Conservation (phyloP, 2,888 invertebrate species). For the Apantesis nais region DNA sequence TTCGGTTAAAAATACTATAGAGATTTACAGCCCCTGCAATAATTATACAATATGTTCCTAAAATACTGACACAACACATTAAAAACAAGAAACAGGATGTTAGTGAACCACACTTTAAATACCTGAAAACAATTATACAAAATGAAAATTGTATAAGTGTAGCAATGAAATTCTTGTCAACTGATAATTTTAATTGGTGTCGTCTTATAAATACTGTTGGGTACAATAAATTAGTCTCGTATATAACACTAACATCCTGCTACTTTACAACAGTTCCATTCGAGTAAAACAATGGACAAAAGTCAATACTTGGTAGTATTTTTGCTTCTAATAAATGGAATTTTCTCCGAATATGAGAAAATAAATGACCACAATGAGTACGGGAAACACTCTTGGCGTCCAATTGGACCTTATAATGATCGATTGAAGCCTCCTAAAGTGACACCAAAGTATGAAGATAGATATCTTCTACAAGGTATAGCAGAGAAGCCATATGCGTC, state of each 20-base stretch:
- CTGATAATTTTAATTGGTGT: constrained; percentile 54
- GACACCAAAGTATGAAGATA: constrained; percentile 56
- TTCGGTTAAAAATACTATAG: too few relatives aligned
- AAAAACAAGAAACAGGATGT: not conserved
- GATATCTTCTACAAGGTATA: constrained; percentile 48
- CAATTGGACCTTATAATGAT: constrained; percentile 51
- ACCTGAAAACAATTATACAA: not conserved
- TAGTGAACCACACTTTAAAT: not conserved
- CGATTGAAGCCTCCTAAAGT: constrained; percentile 55
- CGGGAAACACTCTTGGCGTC: constrained; percentile 53
- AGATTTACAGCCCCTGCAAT: too few relatives aligned
- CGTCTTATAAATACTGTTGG: constrained; percentile 26
- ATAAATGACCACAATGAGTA: constrained; percentile 20
- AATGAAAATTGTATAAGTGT: constrained; percentile 13
- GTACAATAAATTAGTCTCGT: not conserved
- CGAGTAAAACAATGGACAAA: constrained; percentile 32
- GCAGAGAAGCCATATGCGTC: constrained; percentile 48
- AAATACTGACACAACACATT: not conserved
- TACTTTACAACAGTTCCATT: not conserved
- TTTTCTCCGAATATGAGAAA: constrained; percentile 23
- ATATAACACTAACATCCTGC: not conserved
- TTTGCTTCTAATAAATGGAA: constrained; percentile 27
- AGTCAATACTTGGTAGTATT: constrained; percentile 15
- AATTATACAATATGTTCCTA: not conserved
- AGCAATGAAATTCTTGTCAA: constrained; percentile 24